Conservation (phyloP, 1,140 invertebrate species). For the Berghia stephanieae region DNA sequence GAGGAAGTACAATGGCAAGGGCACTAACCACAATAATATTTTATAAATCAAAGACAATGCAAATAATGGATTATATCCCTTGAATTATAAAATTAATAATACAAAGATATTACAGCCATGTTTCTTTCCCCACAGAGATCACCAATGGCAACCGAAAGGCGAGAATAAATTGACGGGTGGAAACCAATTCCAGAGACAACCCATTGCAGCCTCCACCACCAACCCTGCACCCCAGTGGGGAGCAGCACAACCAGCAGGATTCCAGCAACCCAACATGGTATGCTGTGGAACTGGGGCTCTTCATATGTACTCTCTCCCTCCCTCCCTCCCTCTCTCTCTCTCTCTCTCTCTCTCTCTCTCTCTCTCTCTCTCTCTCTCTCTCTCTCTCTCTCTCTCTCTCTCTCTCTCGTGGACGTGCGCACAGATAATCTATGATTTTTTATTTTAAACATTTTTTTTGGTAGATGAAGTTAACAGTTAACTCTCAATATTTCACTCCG, state of each 20-base stretch:
- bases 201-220: slow-evolving; percentile 37
- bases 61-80: too few species aligned
- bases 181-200: slow-evolving; percentile 50
- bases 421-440: not conserved
- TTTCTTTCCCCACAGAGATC: slow-evolving; percentile 45
- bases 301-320: not conserved
- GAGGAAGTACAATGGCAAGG: too few species aligned
- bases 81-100: too few species aligned
- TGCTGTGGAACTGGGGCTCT: not conserved
- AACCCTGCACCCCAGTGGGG: slow-evolving; percentile 37
- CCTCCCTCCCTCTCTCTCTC: not conserved
- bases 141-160: slow-evolving; percentile 63
- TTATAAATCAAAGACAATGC: too few species aligned
- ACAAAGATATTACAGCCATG: too few species aligned
- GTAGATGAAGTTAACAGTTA: too few species aligned
- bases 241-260: slow-evolving; percentile 37
- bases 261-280: slow-evolving; percentile 35
- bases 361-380: not conserved
- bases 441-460: too few species aligned
- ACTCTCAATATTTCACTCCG: too few species aligned
- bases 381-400: not conserved
- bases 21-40: too few species aligned
- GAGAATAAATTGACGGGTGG: slow-evolving; percentile 63
- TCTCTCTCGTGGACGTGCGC: too few species aligned
- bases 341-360: not conserved